phyloP scores from a whole-genome alignment of 2,113 vertebrate genomes.

The Ia io region DNA sequence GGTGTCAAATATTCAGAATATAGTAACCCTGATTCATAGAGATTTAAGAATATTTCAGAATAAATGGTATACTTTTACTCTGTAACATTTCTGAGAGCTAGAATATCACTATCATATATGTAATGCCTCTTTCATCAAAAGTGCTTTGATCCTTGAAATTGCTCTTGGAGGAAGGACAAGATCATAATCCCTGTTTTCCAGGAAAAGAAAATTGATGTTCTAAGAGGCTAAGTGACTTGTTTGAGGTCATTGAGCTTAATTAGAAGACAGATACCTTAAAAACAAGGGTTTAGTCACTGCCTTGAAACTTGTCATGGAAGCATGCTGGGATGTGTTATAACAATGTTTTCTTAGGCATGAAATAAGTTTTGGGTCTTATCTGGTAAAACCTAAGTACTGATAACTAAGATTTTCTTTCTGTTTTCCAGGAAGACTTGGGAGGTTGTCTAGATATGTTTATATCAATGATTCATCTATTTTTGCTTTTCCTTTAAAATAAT shows the following conservation, averaged over 20 bases:
- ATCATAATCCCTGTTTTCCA: background rate
- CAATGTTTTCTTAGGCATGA: background rate
- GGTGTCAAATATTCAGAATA: background rate
- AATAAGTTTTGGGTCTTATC: background rate
- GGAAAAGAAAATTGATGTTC: conserved; percentile 45
- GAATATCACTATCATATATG: background rate
- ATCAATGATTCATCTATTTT: background rate
- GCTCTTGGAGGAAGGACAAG: background rate
- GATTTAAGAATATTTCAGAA: background rate
- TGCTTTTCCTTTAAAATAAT: background rate
- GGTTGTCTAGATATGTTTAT: background rate
- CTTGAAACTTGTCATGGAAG: background rate
- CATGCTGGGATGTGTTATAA: background rate
- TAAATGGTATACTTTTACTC: background rate
- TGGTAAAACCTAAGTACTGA: background rate
- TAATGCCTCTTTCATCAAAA: conserved; percentile 32
- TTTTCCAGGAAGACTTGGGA: background rate
- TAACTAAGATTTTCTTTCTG: background rate
- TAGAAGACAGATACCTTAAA: background rate
- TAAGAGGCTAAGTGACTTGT: background rate
- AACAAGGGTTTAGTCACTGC: background rate
- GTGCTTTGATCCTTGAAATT: conserved; percentile 36
- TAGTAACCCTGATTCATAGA: background rate
- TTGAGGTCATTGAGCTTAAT: background rate
- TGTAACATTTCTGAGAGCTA: background rate